Evolutionary conservation across 2,888 invertebrate species (phyloP).

Genomic region (Leptothorax acervorum): DNA sequence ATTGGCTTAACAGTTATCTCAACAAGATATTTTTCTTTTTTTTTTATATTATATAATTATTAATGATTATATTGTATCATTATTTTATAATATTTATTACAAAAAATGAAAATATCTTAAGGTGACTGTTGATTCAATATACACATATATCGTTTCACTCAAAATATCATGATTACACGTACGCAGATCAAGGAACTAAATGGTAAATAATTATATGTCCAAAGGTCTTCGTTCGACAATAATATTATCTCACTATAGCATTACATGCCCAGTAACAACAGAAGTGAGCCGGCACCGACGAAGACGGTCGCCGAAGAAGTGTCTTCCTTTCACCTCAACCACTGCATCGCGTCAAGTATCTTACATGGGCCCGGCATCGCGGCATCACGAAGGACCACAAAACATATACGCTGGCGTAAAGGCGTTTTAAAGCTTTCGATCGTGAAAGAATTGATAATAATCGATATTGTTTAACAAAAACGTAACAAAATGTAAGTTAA

Average conservation of each 20-base stretch:
- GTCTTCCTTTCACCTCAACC: slow-evolving; percentile 82
- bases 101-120: too few relatives aligned
- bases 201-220: not conserved
- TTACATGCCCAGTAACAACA: not conserved
- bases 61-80: too few relatives aligned
- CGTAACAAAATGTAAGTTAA: slow-evolving; percentile 33
- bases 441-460: not conserved
- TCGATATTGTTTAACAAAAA: not conserved
- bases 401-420: too few relatives aligned
- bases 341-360: not conserved
- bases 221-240: not conserved
- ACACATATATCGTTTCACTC: not conserved
- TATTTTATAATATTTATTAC: too few relatives aligned
- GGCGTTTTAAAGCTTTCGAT: not conserved
- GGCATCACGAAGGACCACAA: too few relatives aligned
- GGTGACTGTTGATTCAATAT: too few relatives aligned
- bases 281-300: slow-evolving; percentile 2
- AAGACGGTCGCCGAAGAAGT: slow-evolving; percentile 72
- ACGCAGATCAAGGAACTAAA: not conserved
- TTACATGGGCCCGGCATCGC: too few relatives aligned
- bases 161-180: not conserved
- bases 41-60: not conserved
- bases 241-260: not conserved
- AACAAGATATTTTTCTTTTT: not conserved
- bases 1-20: not conserved